phyloP scores from a whole-genome alignment of 2,797 vertebrate genomes.

The Pseudochirops corinnae region DNA sequence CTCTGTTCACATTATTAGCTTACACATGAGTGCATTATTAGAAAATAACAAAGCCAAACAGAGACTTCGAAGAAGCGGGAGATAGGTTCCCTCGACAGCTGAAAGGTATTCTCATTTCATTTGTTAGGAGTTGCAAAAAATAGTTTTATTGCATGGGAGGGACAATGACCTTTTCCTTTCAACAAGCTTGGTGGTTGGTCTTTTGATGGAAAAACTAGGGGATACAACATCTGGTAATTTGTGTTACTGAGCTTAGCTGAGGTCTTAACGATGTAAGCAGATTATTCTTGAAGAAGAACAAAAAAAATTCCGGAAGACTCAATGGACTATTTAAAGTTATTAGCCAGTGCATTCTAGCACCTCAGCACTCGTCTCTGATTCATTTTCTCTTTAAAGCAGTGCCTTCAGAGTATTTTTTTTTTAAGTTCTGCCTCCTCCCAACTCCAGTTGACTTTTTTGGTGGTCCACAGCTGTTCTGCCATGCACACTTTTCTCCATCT shows the following conservation, averaged over 20 bases:
- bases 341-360: constrained; percentile 85
- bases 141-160: constrained; percentile 92
- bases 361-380: constrained; percentile 85
- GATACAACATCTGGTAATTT: constrained; percentile 98
- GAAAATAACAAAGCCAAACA: constrained; percentile 89
- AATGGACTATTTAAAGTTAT: constrained; percentile 90
- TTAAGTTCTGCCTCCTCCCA: constrained; percentile 80
- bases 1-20: constrained; percentile 94
- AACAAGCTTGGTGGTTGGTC: constrained; percentile 91
- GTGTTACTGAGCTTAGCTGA: constrained; percentile 95
- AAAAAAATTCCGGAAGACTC: constrained; percentile 90
- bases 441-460: constrained; percentile 82
- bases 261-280: constrained; percentile 97
- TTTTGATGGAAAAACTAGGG: constrained; percentile 91
- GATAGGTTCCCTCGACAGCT: constrained; percentile 89
- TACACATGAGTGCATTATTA: constrained; percentile 92
- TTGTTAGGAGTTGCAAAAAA: constrained; percentile 93
- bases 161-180: constrained; percentile 90
- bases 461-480: constrained; percentile 83
- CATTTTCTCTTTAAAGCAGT: constrained; percentile 83
- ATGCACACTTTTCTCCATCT: constrained; percentile 72
- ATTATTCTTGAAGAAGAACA: constrained; percentile 94
- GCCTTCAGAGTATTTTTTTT: constrained; percentile 77
- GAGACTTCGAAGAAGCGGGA: constrained; percentile 87
- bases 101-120: constrained; percentile 89